Percentiles rank a stretch among this genome's conserved stretches.
phyloP scores from a whole-genome alignment of 2,113 vertebrate genomes.

The Megaleporinus macrocephalus region DNA sequence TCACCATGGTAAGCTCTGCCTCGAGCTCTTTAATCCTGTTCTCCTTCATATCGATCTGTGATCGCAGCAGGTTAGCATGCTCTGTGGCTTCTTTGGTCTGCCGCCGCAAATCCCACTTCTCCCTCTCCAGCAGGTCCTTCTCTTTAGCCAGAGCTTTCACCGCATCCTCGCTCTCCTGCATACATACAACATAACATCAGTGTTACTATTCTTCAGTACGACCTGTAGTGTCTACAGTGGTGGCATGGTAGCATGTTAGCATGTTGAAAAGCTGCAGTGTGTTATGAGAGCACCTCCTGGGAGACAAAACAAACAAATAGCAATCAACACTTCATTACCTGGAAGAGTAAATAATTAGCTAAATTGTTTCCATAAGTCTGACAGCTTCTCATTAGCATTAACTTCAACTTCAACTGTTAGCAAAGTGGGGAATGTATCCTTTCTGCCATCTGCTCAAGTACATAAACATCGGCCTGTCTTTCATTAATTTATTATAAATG shows the following conservation, averaged over 20 bases:
- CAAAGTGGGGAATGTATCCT: no score
- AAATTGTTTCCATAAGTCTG: no score
- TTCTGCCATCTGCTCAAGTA: no score
- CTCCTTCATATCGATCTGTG: constrained; percentile 89
- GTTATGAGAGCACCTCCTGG: no score
- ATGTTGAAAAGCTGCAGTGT: no score
- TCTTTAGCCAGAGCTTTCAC: constrained; percentile 87
- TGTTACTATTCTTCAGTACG: neutral
- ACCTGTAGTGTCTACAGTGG: neutral
- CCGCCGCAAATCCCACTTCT: constrained; percentile 88
- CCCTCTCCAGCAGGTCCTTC: constrained; percentile 86
- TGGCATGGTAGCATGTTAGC: neutral
- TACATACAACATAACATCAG: constrained; percentile 6
- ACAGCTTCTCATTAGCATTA: no score
- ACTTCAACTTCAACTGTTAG: no score
- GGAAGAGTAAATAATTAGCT: no score
- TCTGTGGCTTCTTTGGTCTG: constrained; percentile 89
- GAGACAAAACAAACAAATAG: no score
- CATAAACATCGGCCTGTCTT: no score
- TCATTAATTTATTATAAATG: no score
- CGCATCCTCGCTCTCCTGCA: constrained; percentile 84
- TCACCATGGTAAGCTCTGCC: constrained; percentile 89
- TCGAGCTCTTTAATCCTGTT: constrained; percentile 92
- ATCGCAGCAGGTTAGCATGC: constrained; percentile 81
- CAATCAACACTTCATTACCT: no score